A percentile compares a stretch with the other conserved stretches of the same genome.
These are phyloP conservation scores for Myiagra hebetior DNA, from an alignment of 2,113 vertebrate species.

Conservation along the genomic window DNA sequence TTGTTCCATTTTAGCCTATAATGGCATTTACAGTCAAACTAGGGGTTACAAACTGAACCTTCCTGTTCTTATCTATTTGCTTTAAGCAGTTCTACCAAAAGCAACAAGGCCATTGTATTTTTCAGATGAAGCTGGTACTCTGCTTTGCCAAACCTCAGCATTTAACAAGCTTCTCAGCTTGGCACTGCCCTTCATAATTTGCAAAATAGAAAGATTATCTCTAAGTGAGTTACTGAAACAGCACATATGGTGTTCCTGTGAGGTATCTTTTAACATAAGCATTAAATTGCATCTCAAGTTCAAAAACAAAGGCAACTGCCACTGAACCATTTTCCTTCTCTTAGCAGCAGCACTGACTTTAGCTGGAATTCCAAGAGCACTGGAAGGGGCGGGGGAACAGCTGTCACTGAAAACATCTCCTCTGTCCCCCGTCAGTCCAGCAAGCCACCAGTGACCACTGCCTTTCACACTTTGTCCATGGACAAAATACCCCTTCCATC, in stretches of 20 bases:
- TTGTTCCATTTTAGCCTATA: not conserved
- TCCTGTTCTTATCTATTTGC: not conserved
- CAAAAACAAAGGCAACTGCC: not conserved
- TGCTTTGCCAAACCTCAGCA: not conserved
- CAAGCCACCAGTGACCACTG: not conserved
- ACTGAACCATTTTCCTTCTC: not conserved
- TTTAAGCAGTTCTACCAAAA: not conserved
- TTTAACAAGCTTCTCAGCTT: not conserved
- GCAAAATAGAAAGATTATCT: not conserved
- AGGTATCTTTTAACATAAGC: not conserved
- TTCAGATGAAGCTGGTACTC: not conserved
- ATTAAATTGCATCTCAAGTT: not conserved
- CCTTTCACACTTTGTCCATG: rapidly evolving
- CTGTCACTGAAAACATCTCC: not conserved
- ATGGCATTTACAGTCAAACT: not conserved
- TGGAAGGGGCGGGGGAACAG: not conserved
- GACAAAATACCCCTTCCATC: not conserved
- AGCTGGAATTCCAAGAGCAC: not conserved
- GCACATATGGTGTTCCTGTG: not conserved
- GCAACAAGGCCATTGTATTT: not conserved
- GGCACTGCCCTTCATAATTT: not conserved
- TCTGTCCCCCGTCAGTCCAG: not conserved
- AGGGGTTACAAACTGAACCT: not conserved
- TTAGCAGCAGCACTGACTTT: not conserved
- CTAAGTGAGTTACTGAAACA: not conserved